Evolutionary conservation across 2,113 vertebrate species (phyloP), one percentile per base, ranked within the genome.

Genomic region (Bubo bubo): DNA sequence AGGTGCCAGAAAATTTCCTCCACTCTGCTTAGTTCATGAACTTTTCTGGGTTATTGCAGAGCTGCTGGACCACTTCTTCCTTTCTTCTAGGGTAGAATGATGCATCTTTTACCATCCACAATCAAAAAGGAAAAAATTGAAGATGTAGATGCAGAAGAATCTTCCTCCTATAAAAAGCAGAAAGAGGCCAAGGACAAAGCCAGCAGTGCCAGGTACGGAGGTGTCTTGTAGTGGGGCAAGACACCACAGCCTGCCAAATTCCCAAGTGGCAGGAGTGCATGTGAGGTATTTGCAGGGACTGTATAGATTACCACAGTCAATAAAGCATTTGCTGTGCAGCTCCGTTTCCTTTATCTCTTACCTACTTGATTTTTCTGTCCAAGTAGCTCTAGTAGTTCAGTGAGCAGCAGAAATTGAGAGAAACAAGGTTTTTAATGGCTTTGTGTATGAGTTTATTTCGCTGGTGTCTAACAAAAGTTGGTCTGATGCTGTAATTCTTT

Each of bases 51-150:
- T 72, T 55, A 22, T 73, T 70, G 45, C 27, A 47, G 32, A 87
- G 58, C 58, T 91, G 22, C 30, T 89, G 32, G 17, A 55, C 9
- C 14, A 60, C 23, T 30, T 52, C 20, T 45, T 64, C 35, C 55
- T 35, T 28, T 12, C 70, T 90, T 67, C 20, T 71, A 99, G 99
- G 99, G 99, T 21, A 98, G 99, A 50, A 99, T 99, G 98, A 98
- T 99, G 79, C 99, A 99, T 19, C 94, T 99, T 24, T 91, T 99
- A 63, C 99, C 99, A 0, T 99, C 99, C 63, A 99, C 99, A 1
- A 74, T 99, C 79, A 99, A 97, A 98, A 99, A 99, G 81, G 99
- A 98, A 66, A 98, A 98, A 89, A 12, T 14, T 0, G 98, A 99
- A 17, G 97, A 97, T 4, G 67, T 93, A 2, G 86, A 90, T 1